phyloP scores from a whole-genome alignment of 2,113 vertebrate species.

The Charadrius vociferus region DNA sequence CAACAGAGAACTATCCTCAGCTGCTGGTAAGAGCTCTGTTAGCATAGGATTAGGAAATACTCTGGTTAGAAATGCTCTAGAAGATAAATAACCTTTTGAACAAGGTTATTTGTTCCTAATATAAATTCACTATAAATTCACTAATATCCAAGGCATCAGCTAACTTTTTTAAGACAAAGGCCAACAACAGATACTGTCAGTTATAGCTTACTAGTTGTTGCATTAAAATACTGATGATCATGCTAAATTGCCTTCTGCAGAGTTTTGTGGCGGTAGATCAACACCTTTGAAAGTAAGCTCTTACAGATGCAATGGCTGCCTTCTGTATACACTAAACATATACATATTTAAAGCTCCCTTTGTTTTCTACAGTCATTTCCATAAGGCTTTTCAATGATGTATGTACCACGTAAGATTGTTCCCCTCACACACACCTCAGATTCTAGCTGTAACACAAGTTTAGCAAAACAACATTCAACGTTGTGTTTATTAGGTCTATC shows the following conservation, averaged over 20 bases:
- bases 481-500: background rate
- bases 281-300: background rate
- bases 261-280: background rate
- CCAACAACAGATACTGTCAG: background rate
- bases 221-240: background rate
- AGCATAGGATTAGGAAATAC: background rate
- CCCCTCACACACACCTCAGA: background rate
- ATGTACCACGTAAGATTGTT: background rate
- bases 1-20: background rate
- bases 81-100: background rate
- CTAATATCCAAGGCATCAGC: background rate
- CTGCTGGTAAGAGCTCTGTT: background rate
- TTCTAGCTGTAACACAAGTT: background rate
- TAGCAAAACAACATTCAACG: background rate
- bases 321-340: background rate
- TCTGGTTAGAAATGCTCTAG: background rate
- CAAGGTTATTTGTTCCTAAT: too few species aligned
- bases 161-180: background rate
- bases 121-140: too few species aligned
- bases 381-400: background rate
- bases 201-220: background rate
- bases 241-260: background rate
- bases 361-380: background rate
- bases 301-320: background rate
- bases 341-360: background rate